Base-by-base conservation (phyloP, 1,140 invertebrate species). In the Halictus rubicundus region DNA sequence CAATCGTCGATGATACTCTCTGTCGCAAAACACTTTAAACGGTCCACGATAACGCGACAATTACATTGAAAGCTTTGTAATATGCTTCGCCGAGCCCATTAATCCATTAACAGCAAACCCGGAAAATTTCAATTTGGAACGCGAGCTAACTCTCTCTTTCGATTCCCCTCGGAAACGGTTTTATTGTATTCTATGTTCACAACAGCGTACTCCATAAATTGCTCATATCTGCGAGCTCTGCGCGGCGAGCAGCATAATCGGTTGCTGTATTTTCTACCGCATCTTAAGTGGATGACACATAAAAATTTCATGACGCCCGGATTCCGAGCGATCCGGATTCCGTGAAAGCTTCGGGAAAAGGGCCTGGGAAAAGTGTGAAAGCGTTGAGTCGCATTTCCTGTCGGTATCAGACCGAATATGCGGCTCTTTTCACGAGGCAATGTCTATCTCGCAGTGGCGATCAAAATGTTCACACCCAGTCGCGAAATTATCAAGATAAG, bases 51-150 rank as follows among this genome's bases (percentile, higher is more conserved):
- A 21, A 39, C 52, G 21, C n/a, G 23, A 39, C 57, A 70, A 77
- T 77, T 70, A 49, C 39, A 49, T 39, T 52, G 46, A 71, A 63
- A 63, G 57, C 75, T 12, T 4, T 7, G 8, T 42, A 52, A 52
- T 27, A 25, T 6, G 1, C 14, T 27, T 39, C 25, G 32, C 21
- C 42, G 23, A 71, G 42, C 75, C 5, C 16, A 42, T 32, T 52
- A 61, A 63, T 63, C 68, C 75, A 71, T 78, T 71, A 71, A 71
- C 32, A 54, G 39, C 0, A 39, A 70, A 70, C 27, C 14, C 37
- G 16, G 68, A 39, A 71, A 78, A 63, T 78, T 78, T 63, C 57
- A 63, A 54, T 71, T 16, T 52, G 16, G 12, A 52, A 52, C 19
- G 23, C 49, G 63, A 8, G 19, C 2, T 21, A 19, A 0, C 49